phyloP scores from a whole-genome alignment of 2,797 vertebrate genomes.

The Liparis tanakae region DNA sequence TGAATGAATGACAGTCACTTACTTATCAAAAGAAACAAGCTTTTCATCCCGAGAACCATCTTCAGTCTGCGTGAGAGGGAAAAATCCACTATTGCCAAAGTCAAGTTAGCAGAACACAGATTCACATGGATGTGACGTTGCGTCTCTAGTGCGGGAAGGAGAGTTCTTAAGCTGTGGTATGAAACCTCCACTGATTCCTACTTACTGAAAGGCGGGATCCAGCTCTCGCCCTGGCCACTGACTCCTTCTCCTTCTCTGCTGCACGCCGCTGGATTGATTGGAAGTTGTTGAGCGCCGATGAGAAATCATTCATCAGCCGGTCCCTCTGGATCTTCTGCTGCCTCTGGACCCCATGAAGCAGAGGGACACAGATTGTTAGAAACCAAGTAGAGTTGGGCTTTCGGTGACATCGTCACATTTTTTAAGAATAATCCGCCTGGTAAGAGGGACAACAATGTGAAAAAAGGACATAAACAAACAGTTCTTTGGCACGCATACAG shows the following conservation, averaged over 20 bases:
- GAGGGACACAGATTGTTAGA: not conserved
- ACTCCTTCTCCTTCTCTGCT: slow-evolving; percentile 94
- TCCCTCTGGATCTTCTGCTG: slow-evolving; percentile 97
- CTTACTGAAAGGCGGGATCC: slow-evolving; percentile 83
- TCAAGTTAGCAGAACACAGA: not conserved
- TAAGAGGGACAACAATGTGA: too few species aligned
- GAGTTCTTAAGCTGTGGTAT: not conserved
- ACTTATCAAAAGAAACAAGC: slow-evolving; percentile 96
- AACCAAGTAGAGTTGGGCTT: too few species aligned
- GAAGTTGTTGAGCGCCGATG: slow-evolving; percentile 94
- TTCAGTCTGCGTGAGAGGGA: slow-evolving; percentile 82
- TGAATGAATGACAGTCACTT: slow-evolving; percentile 60
- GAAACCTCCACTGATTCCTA: not conserved
- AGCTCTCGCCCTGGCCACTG: slow-evolving; percentile 89
- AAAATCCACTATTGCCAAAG: not conserved
- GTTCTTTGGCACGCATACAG: too few species aligned
- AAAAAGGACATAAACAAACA: too few species aligned
- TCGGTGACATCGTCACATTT: too few species aligned
- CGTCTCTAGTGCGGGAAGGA: not conserved
- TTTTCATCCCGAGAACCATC: slow-evolving; percentile 90
- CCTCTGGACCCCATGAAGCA: slow-evolving; percentile 78
- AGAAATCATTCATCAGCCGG: slow-evolving; percentile 97
- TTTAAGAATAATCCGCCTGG: too few species aligned
- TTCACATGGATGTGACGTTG: not conserved
- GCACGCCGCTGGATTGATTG: slow-evolving; percentile 92